Evolutionary conservation across 2,797 vertebrate species (phyloP).

Genomic region (Poecilia wingei): DNA sequence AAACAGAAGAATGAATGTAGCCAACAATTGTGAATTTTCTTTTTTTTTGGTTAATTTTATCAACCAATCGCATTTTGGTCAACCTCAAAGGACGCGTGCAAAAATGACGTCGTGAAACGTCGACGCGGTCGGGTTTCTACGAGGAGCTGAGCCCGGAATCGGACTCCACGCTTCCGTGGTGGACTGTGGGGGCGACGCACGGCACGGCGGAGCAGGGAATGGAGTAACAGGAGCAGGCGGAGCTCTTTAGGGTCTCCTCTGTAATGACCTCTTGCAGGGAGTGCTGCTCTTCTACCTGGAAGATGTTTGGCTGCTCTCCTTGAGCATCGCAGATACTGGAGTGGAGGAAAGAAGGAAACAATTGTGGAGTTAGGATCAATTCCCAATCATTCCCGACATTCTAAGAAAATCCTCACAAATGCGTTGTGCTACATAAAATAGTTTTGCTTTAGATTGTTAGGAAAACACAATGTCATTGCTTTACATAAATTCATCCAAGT

Average conservation of each 20-base stretch:
- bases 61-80: background rate
- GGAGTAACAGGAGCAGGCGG: constrained; percentile 85
- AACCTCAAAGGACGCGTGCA: background rate
- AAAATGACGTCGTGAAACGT: background rate
- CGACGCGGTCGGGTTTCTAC: constrained; percentile 42
- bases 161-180: constrained; percentile 63
- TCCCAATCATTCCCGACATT: background rate
- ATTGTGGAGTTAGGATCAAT: background rate
- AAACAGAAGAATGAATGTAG: background rate
- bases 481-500: background rate
- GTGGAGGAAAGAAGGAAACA: constrained; percentile 3
- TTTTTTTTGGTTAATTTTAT: background rate
- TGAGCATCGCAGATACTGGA: constrained; percentile 91
- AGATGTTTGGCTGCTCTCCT: constrained; percentile 90
- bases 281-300: constrained; percentile 94
- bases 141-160: constrained; percentile 82
- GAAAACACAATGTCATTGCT: background rate
- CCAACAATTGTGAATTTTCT: background rate
- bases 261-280: constrained; percentile 89
- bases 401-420: background rate
- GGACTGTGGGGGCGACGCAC: constrained; percentile 68
- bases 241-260: constrained; percentile 86
- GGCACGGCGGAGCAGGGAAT: constrained; percentile 79
- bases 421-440: background rate
- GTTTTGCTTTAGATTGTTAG: background rate